A percentile compares a stretch with the other conserved stretches of the same genome.
phyloP scores from a whole-genome alignment of 2,113 vertebrate genomes.

The Dinomys branickii region DNA sequence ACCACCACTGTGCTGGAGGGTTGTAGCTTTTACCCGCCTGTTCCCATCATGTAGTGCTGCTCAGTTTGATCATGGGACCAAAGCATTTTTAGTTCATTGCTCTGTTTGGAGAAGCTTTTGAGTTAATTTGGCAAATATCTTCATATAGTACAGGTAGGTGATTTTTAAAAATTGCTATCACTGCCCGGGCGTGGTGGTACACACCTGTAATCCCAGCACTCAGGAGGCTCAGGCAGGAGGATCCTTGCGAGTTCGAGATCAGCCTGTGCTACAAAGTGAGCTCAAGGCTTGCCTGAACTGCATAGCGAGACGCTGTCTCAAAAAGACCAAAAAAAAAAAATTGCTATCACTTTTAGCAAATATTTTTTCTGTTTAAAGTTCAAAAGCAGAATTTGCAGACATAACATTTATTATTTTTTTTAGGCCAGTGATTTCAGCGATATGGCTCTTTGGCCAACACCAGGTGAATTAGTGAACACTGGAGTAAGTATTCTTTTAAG shows the following conservation, averaged over 20 bases:
- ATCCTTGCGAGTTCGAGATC: too few relatives aligned
- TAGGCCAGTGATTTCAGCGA: slow-evolving; percentile 95
- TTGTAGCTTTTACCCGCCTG: not conserved
- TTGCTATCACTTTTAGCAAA: slow-evolving; percentile 54
- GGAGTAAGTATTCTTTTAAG: slow-evolving; percentile 87
- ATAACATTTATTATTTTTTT: slow-evolving; percentile 67
- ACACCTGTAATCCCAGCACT: too few relatives aligned
- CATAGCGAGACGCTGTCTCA: too few relatives aligned
- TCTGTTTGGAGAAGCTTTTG: slow-evolving; percentile 11
- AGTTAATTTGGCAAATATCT: slow-evolving; percentile 47
- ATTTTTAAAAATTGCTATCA: not conserved
- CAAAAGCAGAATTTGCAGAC: slow-evolving; percentile 2
- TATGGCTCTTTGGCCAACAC: slow-evolving; percentile 97
- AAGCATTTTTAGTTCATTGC: not conserved
- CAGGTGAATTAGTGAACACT: slow-evolving; percentile 93
- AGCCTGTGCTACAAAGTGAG: too few relatives aligned
- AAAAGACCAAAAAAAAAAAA: not conserved
- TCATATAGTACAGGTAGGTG: not conserved
- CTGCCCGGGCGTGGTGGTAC: too few relatives aligned
- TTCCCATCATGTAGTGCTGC: not conserved
- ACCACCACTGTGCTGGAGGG: not conserved
- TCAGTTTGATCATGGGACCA: not conserved
- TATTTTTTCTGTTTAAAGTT: slow-evolving; percentile 36
- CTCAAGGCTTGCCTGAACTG: too few relatives aligned
- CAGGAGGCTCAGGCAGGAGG: too few relatives aligned